These are phyloP conservation scores for Phortica magna DNA, from an alignment of 2,888 invertebrate species.

Conservation along the genomic window DNA sequence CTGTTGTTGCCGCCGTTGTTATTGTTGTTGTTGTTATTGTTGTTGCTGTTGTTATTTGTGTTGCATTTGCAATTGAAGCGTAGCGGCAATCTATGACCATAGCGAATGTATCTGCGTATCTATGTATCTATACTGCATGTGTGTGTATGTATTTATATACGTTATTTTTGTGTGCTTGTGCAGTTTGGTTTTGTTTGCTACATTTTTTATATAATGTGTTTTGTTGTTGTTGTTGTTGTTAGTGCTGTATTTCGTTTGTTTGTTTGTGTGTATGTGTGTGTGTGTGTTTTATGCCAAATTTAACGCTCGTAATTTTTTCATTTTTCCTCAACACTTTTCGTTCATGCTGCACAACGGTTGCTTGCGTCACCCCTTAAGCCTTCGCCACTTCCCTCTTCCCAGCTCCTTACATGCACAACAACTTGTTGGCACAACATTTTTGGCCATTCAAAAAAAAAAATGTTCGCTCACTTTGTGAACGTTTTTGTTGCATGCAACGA, in stretches of 20 bases:
- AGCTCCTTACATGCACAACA: slow-evolving; percentile 44
- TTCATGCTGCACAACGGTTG: no score
- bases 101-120: background rate
- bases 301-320: background rate
- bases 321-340: background rate
- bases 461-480: background rate
- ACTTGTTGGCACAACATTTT: background rate
- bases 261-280: slow-evolving; percentile 39
- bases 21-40: background rate
- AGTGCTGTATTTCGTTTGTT: slow-evolving; percentile 32
- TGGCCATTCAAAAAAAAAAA: slow-evolving; percentile 2
- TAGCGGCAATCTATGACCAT: slow-evolving; percentile 59
- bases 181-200: slow-evolving; percentile 40
- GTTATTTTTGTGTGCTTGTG: slow-evolving; percentile 24
- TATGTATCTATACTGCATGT: slow-evolving; percentile 26
- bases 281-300: slow-evolving; percentile 17
- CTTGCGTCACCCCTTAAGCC: no score
- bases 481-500: background rate
- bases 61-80: slow-evolving; percentile 66
- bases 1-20: background rate
- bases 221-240: slow-evolving; percentile 46
- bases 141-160: background rate
- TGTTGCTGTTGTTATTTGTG: slow-evolving; percentile 16
- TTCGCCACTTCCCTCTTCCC: slow-evolving; percentile 43
- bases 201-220: slow-evolving; percentile 68